These are phyloP conservation scores for Ursus arctos DNA, from an alignment of 2,113 vertebrate genomes.

Conservation along the genomic window DNA sequence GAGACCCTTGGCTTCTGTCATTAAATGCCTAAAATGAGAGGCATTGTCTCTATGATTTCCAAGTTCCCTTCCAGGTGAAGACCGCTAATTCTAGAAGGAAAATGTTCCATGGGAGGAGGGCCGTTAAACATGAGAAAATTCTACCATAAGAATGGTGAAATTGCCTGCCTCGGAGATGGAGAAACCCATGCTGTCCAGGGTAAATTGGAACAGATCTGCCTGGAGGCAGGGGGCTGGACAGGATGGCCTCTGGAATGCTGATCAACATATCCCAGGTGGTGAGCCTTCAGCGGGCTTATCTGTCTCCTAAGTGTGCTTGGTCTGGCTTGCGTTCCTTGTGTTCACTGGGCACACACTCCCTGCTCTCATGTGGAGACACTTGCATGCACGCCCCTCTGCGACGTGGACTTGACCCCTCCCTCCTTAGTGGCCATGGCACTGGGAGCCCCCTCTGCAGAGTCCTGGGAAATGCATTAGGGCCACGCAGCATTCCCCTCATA, in stretches of 20 bases:
- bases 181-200: slow-evolving; percentile 62
- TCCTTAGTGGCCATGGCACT: slow-evolving; percentile 61
- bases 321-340: not conserved
- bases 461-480: slow-evolving; percentile 80
- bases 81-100: slow-evolving; percentile 65
- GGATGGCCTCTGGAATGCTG: slow-evolving; percentile 59
- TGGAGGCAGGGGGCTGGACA: slow-evolving; percentile 63
- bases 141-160: slow-evolving; percentile 26
- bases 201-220: slow-evolving; percentile 74
- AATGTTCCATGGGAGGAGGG: slow-evolving; percentile 7
- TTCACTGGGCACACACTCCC: too few species aligned
- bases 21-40: slow-evolving; percentile 1
- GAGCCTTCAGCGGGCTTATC: not conserved
- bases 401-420: not conserved
- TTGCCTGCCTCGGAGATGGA: slow-evolving; percentile 47
- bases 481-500: slow-evolving; percentile 82
- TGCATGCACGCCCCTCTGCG: not conserved
- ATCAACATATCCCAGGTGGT: slow-evolving; percentile 28
- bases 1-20: not conserved
- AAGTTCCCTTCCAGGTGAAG: not conserved
- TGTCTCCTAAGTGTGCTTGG: not conserved
- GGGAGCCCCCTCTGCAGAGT: slow-evolving; percentile 66
- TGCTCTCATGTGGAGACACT: not conserved
- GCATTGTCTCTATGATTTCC: slow-evolving; percentile 30
- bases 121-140: slow-evolving; percentile 45